Conservation (phyloP, 1,140 invertebrate species). For the Drosophila sulfurigaster region DNA sequence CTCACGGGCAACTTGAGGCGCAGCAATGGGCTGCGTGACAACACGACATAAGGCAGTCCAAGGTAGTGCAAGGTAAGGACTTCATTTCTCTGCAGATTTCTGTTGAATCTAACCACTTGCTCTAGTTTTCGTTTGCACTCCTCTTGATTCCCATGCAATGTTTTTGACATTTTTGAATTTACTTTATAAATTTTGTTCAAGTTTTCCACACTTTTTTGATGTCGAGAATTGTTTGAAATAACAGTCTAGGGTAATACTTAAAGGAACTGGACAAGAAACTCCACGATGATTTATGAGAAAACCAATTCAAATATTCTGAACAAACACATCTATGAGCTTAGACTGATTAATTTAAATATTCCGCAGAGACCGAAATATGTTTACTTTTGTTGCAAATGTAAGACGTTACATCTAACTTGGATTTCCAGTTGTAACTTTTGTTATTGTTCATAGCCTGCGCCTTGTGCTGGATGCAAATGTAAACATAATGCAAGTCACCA, state of each 20-base stretch:
- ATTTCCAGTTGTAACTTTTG: too few species aligned
- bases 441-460: too few species aligned
- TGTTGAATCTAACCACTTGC: constrained; percentile 10
- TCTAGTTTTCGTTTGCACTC: constrained; percentile 15
- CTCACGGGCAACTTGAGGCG: constrained; percentile 58
- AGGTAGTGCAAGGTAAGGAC: constrained; percentile 66
- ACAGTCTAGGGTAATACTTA: constrained; percentile 28
- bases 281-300: too few species aligned
- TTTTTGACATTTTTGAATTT: constrained; percentile 31
- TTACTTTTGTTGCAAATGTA: too few species aligned
- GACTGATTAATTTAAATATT: too few species aligned
- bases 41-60: constrained; percentile 61
- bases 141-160: neutral
- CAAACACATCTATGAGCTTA: too few species aligned
- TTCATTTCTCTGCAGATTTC: constrained; percentile 62
- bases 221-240: constrained; percentile 61
- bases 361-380: too few species aligned
- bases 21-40: constrained; percentile 46
- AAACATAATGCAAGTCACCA: too few species aligned
- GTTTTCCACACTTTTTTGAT: constrained; percentile 20
- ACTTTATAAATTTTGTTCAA: constrained; percentile 33
- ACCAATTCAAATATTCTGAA: too few species aligned
- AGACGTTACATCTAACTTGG: too few species aligned
- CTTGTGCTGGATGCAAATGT: too few species aligned
- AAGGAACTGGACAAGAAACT: neutral